These are phyloP conservation scores for Malurus splendens DNA, from an alignment of 2,797 vertebrate genomes.

Conservation along the genomic window DNA sequence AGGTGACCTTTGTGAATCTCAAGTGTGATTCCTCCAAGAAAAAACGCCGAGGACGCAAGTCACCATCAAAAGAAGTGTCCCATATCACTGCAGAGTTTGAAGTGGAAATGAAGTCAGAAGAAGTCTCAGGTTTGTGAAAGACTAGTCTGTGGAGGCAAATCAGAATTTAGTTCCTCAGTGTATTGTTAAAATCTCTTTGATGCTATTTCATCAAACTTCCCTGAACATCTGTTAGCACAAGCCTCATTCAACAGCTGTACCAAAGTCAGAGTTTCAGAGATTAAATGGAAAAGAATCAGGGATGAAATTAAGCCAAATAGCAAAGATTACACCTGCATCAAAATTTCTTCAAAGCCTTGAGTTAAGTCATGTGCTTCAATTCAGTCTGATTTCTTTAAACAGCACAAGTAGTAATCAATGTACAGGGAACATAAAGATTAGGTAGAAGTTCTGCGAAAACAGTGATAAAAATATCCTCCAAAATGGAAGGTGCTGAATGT, in stretches of 20 bases:
- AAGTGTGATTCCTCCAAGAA: conserved; percentile 96
- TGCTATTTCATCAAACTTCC: not conserved
- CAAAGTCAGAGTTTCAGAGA: not conserved
- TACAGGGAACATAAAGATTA: not conserved
- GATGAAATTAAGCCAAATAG: not conserved
- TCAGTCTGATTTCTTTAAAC: not conserved
- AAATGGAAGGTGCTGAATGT: not conserved
- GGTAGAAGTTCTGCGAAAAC: not conserved
- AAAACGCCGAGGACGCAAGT: conserved; percentile 87
- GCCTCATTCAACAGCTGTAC: not conserved
- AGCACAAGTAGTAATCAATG: not conserved
- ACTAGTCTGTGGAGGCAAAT: not conserved
- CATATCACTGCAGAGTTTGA: conserved; percentile 93
- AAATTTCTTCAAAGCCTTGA: not conserved
- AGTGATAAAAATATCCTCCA: not conserved
- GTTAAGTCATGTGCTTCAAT: not conserved
- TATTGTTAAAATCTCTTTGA: not conserved
- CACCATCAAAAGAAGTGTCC: conserved; percentile 89
- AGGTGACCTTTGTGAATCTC: conserved; percentile 89
- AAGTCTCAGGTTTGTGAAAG: conserved; percentile 82
- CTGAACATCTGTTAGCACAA: not conserved
- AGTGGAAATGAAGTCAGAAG: conserved; percentile 88
- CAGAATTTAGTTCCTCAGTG: not conserved
- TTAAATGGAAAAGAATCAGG: not conserved
- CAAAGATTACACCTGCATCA: not conserved